These are phyloP conservation scores for Apocheima hispidaria DNA, from an alignment of 2,888 invertebrate genomes.

Conservation along the genomic window DNA sequence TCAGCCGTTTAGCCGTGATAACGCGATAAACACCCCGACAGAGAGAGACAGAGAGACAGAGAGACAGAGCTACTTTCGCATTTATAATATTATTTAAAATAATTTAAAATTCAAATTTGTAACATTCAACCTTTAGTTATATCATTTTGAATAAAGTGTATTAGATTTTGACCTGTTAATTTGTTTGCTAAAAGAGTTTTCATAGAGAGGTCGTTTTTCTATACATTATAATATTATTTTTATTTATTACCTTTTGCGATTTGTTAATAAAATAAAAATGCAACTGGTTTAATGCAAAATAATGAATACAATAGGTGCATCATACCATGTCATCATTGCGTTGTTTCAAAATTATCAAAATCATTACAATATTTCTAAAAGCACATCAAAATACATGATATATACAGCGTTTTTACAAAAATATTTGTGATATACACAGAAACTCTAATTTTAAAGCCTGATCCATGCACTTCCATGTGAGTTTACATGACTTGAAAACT, in stretches of 20 bases:
- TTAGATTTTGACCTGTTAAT: too few species aligned
- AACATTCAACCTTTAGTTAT: too few species aligned
- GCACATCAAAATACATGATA: slow-evolving; percentile 58
- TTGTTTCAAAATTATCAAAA: slow-evolving; percentile 6
- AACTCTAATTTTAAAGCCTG: slow-evolving; percentile 72
- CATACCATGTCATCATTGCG: neutral
- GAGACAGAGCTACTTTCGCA: too few species aligned
- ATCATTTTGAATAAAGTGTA: too few species aligned
- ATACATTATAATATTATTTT: neutral
- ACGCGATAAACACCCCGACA: too few species aligned
- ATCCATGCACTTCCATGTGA: slow-evolving; percentile 65
- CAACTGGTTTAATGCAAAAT: neutral
- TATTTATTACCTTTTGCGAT: neutral
- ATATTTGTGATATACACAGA: slow-evolving; percentile 51
- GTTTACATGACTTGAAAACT: slow-evolving; percentile 1
- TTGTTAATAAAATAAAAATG: neutral
- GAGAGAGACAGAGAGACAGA: too few species aligned
- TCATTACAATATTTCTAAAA: slow-evolving; percentile 49
- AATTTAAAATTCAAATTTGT: too few species aligned
- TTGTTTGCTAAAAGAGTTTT: too few species aligned
- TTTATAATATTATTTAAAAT: too few species aligned
- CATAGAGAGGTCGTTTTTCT: too few species aligned
- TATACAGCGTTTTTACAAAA: slow-evolving; percentile 41
- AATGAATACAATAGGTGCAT: neutral
- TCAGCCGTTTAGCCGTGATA: too few species aligned